Evolutionary conservation across 2,888 invertebrate genomes (phyloP).

Genomic region (Acleris sparsana): DNA sequence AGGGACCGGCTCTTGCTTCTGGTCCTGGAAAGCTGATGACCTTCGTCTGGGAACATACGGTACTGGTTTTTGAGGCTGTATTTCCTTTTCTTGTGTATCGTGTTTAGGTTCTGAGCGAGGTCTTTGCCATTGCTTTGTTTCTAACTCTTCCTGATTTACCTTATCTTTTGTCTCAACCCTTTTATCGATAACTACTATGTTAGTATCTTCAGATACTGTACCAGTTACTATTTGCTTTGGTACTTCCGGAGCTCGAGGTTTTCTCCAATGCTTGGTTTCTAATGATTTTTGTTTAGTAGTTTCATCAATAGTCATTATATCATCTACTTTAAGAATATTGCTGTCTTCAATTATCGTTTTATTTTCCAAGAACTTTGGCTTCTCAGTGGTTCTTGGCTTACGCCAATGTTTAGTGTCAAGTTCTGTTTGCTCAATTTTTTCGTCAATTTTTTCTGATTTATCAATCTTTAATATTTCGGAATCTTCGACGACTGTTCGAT

Average conservation of each 20-base stretch:
- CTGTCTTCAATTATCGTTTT: conserved; percentile 41
- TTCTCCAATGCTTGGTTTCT: conserved; percentile 56
- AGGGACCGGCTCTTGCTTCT: conserved; percentile 67
- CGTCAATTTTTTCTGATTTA: conserved; percentile 9
- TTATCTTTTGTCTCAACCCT: conserved; percentile 13
- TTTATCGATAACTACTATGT: conserved; percentile 47
- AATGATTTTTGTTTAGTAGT: conserved; percentile 39
- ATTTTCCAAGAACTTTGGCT: conserved; percentile 44
- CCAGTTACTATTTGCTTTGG: conserved; percentile 16
- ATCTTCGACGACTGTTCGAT: conserved; percentile 35
- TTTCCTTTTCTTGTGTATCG: conserved; percentile 29
- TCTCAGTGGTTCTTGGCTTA: conserved; percentile 37
- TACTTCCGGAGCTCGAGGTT: conserved; percentile 56
- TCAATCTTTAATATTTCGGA: conserved; percentile 24
- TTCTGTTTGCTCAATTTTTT: conserved; percentile 12
- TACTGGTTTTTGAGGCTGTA: conserved; percentile 26
- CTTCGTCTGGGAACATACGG: conserved; percentile 6
- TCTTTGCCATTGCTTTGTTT: conserved; percentile 42
- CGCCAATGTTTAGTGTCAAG: conserved; percentile 40
- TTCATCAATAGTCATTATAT: conserved; percentile 43
- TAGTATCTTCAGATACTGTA: conserved; percentile 66
- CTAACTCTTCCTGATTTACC: conserved; percentile 27
- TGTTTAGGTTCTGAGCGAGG: conserved; percentile 39
- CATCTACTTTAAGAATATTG: conserved; percentile 38
- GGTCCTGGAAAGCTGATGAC: conserved; percentile 44